Evolutionary conservation across 2,113 vertebrate genomes (phyloP), one percentile per base, ranked within the genome.

Genomic region (Drymodes brunneopygia): DNA sequence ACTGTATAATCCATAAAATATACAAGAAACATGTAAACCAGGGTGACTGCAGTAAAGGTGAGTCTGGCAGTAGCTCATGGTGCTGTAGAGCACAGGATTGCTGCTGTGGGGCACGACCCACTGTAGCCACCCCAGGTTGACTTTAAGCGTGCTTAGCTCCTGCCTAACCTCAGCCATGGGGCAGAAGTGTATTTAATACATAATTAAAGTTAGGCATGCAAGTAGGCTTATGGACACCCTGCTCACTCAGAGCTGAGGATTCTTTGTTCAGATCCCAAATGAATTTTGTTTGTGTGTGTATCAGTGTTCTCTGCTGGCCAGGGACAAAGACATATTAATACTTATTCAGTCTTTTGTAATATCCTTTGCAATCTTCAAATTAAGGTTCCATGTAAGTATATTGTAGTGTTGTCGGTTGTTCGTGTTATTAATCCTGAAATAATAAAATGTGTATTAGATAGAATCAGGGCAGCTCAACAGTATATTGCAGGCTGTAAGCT

Each of bases 391-490:
- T 96, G 90, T 94, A 96, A 94, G 93, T 94, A 82, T 92, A 96
- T 94, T 90, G 75, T 96, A 80, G 79, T 96, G 93, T 96, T 96
- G 93, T 91, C 33, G 0, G 91, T 71, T 92, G 92, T 78, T 95
- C 95, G 6, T 78, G 92, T 96, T 96, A 96, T 97, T 96, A 97
- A 97, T 97, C 94, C 94, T 94, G 92, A 94, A 96, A 96, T 96
- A 96, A 97, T 96, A 95, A 96, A 96, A 94, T 93, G 92, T 95
- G 96, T 96, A 96, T 94, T 97, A 96, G 96, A 96, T 96, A 97
- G 94, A 92, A 96, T 96, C 96, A 94, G 92, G 64, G 90, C 67
- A 93, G 92, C 95, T 97, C 92, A 96, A 92, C 33, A 2, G 64
- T 95, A 92, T 97, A 95, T 96, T 96, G 92, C 79, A 88, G 75